A percentile compares a stretch with the other conserved stretches of the same genome.
Evolutionary conservation across 2,113 vertebrate species (phyloP).

Genomic region (Dryoscopus gambensis): DNA sequence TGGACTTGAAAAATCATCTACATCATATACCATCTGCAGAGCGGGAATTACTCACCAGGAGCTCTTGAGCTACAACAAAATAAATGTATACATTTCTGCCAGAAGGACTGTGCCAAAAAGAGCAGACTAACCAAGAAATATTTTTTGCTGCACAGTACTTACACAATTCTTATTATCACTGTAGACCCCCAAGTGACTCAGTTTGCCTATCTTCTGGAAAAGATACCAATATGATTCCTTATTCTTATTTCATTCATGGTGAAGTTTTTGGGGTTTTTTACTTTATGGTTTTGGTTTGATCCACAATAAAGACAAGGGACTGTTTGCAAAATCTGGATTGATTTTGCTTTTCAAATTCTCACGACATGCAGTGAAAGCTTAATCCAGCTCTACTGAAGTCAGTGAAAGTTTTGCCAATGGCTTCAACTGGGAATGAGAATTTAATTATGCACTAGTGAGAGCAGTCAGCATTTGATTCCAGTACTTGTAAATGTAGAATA

Average conservation of each 20-base stretch:
- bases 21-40: conserved; percentile 6
- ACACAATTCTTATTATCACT: not conserved
- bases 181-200: not conserved
- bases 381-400: not conserved
- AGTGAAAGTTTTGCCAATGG: not conserved
- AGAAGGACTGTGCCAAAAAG: not conserved
- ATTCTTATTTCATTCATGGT: not conserved
- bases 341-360: conserved; percentile 3
- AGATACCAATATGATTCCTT: not conserved
- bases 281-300: not conserved
- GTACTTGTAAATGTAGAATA: not conserved
- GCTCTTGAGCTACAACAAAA: not conserved
- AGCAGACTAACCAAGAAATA: not conserved
- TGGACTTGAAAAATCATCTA: conserved; percentile 20
- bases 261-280: not conserved
- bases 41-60: conserved; percentile 21
- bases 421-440: not conserved
- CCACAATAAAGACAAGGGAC: not conserved
- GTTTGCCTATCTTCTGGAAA: not conserved
- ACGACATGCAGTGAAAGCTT: not conserved
- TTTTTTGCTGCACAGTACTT: not conserved
- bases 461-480: not conserved
- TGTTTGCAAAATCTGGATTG: not conserved
- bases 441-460: not conserved
- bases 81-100: not conserved